Percentiles rank a stretch among this genome's conserved stretches.
phyloP scores from a whole-genome alignment of 2,888 invertebrate genomes.

The Baronia brevicornis region DNA sequence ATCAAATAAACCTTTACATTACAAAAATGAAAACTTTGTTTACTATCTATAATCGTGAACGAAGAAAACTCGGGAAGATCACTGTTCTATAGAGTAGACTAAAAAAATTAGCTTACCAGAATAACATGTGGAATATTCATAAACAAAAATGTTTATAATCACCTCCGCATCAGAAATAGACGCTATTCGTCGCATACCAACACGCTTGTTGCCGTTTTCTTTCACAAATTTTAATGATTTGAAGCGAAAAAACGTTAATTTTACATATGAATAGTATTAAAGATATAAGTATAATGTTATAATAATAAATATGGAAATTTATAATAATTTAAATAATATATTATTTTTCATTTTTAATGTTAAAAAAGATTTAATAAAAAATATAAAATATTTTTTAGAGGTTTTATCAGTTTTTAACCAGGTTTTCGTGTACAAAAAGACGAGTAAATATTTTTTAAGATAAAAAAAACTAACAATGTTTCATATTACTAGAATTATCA shows the following conservation, averaged over 20 bases:
- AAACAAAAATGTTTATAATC: slow-evolving; percentile 16
- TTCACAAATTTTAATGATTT: slow-evolving; percentile 9
- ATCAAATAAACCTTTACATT: too few species aligned
- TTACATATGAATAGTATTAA: slow-evolving; percentile 4
- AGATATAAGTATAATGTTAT: too few species aligned
- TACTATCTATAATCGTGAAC: too few species aligned
- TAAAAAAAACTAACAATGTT: too few species aligned
- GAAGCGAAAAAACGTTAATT: too few species aligned
- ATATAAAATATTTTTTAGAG: background rate
- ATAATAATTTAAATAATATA: background rate
- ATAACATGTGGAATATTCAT: slow-evolving; percentile 9
- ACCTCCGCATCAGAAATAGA: slow-evolving; percentile 14
- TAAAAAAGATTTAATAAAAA: background rate
- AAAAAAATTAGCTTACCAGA: slow-evolving; percentile 7
- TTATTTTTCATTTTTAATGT: background rate
- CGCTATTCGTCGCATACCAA: slow-evolving; percentile 12
- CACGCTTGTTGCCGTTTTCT: slow-evolving; percentile 7
- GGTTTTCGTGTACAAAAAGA: too few species aligned
- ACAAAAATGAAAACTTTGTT: too few species aligned
- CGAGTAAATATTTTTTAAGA: too few species aligned
- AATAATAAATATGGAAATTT: background rate
- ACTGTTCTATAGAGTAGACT: too few species aligned
- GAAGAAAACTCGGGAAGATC: too few species aligned
- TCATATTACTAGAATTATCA: too few species aligned
- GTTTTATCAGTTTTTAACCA: too few species aligned